phyloP scores from a whole-genome alignment of 2,113 vertebrate species.

The Clarias gariepinus region DNA sequence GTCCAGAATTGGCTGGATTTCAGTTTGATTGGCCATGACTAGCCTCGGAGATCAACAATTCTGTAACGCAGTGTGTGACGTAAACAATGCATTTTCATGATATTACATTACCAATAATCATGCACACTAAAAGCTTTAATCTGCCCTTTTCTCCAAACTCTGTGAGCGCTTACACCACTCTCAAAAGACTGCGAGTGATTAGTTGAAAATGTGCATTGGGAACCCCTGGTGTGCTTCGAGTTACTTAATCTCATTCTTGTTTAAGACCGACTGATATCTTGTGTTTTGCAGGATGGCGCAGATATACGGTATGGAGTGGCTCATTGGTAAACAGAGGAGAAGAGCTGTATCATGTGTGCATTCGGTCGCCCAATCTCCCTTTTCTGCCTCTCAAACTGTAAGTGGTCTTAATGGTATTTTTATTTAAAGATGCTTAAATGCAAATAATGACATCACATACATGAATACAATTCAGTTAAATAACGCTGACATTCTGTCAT shows the following conservation, averaged over 20 bases:
- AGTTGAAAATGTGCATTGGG: too few relatives aligned
- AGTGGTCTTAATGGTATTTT: slow-evolving; percentile 63
- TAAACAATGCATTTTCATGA: too few relatives aligned
- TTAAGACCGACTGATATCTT: neutral
- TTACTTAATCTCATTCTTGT: neutral
- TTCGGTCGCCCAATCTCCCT: slow-evolving; percentile 78
- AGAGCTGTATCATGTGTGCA: slow-evolving; percentile 83
- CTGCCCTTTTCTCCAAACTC: too few relatives aligned
- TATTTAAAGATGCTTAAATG: neutral
- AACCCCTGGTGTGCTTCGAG: neutral
- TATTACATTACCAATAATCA: too few relatives aligned
- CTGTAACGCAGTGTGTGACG: too few relatives aligned
- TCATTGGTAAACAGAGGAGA: slow-evolving; percentile 87
- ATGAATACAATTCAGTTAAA: neutral
- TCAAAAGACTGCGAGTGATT: too few relatives aligned
- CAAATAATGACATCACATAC: neutral
- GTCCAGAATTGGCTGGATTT: too few relatives aligned
- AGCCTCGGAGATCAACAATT: too few relatives aligned
- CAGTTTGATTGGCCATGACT: too few relatives aligned
- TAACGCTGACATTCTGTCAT: neutral
- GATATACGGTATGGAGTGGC: slow-evolving; percentile 90
- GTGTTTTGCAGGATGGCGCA: slow-evolving; percentile 74
- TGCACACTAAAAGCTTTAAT: too few relatives aligned
- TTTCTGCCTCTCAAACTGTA: slow-evolving; percentile 92
- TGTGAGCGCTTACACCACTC: too few relatives aligned